A percentile compares a stretch with the other conserved stretches of the same genome.
Evolutionary conservation across 2,797 vertebrate genomes (phyloP).

Genomic region (Bradypodion pumilum): DNA sequence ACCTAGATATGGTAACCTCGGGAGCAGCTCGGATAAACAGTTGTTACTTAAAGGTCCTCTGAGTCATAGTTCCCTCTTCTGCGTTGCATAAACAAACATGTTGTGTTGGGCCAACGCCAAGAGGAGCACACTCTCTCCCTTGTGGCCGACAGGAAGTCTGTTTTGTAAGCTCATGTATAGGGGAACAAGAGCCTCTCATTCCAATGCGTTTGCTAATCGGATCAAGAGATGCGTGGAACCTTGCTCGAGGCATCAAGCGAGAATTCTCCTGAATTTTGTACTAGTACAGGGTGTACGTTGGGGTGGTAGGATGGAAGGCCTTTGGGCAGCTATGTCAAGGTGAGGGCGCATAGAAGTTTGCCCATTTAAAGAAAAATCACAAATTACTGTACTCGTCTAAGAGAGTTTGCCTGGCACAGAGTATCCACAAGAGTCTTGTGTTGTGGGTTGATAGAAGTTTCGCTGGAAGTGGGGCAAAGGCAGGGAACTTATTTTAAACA

Average conservation of each 20-base stretch:
- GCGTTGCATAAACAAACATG: slow-evolving; percentile 54
- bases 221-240: neutral
- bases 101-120: slow-evolving; percentile 39
- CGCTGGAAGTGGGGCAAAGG: too few species aligned
- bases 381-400: neutral
- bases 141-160: slow-evolving; percentile 47
- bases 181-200: neutral
- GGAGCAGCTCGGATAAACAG: slow-evolving; percentile 47
- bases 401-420: too few species aligned
- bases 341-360: neutral
- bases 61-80: slow-evolving; percentile 57
- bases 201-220: slow-evolving; percentile 1
- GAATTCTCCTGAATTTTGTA: slow-evolving; percentile 12
- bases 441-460: too few species aligned
- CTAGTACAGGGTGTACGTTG: neutral
- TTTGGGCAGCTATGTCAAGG: neutral
- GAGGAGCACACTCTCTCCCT: slow-evolving; percentile 28
- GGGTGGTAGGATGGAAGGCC: neutral
- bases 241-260: neutral
- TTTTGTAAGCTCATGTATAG: slow-evolving; percentile 36
- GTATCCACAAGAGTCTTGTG: too few species aligned
- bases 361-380: neutral
- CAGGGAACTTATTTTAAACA: too few species aligned
- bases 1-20: slow-evolving; percentile 23
- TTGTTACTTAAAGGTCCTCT: slow-evolving; percentile 59